Conservation (phyloP, 2,113 vertebrate genomes). For the Brevimyrus niger region DNA sequence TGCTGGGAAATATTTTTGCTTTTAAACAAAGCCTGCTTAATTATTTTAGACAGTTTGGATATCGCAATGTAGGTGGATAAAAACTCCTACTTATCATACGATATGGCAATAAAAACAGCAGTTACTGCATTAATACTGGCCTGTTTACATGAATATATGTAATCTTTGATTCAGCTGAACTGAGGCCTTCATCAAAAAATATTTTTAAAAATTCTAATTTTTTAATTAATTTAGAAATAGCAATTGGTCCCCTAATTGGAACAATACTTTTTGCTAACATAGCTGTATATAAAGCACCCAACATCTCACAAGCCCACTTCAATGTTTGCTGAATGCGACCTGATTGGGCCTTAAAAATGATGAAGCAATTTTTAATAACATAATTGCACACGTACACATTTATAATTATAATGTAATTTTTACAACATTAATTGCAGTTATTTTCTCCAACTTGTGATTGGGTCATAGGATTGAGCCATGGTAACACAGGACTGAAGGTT, state of each 20-base stretch:
- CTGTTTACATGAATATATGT: not conserved
- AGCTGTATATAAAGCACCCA: not conserved
- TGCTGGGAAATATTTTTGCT: not conserved
- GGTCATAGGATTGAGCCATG: not conserved
- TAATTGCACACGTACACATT: not conserved
- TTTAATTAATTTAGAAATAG: not conserved
- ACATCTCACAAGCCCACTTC: not conserved
- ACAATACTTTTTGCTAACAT: not conserved
- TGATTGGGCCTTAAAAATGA: not conserved
- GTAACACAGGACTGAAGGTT: not conserved
- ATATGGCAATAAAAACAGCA: not conserved
- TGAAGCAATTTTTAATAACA: not conserved
- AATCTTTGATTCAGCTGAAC: not conserved
- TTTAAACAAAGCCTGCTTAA: not conserved
- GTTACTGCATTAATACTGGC: not conserved
- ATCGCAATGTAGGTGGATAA: not conserved
- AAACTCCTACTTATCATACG: not conserved
- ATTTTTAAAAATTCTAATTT: not conserved
- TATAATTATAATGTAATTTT: too few species aligned
- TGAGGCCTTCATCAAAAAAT: not conserved
- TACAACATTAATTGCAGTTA: not conserved
- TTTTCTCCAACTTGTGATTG: not conserved
- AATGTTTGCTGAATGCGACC: not conserved
- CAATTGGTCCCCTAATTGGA: not conserved
- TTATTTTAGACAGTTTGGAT: not conserved